Evolutionary conservation across 2,113 vertebrate species (phyloP), one percentile per base, ranked within the genome.

Genomic region (Mustelus asterias): DNA sequence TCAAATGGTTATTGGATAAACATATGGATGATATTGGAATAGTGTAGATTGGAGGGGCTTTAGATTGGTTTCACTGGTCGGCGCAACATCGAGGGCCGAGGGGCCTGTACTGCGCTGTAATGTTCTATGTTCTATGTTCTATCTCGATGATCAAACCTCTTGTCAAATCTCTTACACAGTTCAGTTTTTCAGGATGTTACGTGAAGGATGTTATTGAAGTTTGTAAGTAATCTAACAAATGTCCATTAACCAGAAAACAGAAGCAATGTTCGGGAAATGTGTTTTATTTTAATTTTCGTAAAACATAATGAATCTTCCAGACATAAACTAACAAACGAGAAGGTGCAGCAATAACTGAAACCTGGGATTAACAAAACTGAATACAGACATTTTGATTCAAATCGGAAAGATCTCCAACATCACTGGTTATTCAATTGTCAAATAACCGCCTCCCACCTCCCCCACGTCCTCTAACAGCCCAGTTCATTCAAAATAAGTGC

Each of bases 321-420:
- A 37, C 33, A 37, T 65, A 33, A 63, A 92, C 60, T 80, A 80
- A 80, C 76, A 83, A 83, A 83, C 80, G 41, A 80, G n/a, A 37
- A 20, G 41, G 18, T 83, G 37, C 18, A 83, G 18, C 1, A 83
- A 41, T 83, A 83, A 13, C 80, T 65, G 33, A n/a, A 93, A 63
- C 89, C 37, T 93, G 89, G 89, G n/a, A 65, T 93, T 14, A 67
- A 65, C 63, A 37, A 93, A 93, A 93, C 60, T 65, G 60, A 41
- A 93, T 10, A 37, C 60, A 93, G 33, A 83, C 37, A 41, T n/a
- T 83, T 41, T 37, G 5, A 22, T 93, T 67, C 37, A 60, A 93
- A 93, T 67, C 33, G 18, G 54, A 63, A 63, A 83, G 37, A 76
- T 41, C 33, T 37, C 9, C 2, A 93, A 93, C 60, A 93, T 93